Evolutionary conservation across 2,113 vertebrate genomes (phyloP), one percentile per base, ranked within the genome.

Genomic region (human): DNA sequence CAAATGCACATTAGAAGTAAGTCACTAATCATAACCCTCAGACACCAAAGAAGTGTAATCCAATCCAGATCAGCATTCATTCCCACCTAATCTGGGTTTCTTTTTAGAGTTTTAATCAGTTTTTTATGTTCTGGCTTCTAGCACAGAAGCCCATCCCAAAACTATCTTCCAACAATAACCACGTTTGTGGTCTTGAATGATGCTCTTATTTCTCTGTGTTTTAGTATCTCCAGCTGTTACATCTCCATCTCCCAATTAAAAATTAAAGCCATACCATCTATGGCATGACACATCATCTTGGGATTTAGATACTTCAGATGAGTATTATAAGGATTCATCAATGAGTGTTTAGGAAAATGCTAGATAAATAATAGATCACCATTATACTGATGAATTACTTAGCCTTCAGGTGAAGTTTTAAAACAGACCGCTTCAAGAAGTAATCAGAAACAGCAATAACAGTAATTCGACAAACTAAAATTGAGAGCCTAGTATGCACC

Each of bases 1-100:
- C 18, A 98, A 79, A 95, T 8, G 8, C 81, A 97, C 76, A 83
- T 30, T 13, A 97, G 90, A 97, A 93, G 96, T 78, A 97, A 94
- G 75, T 89, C 81, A 93, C 13, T 45, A 90, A 81, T 70, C 61
- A 89, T 18, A 78, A 70, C 66, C 57, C 73, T 94, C 68, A 96
- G 18, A 40, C 27, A 73, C n/a, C 61, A 81, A 70, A 98, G 70
- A 91, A 85, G 50, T 17, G 8, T 57, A 30, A 87, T 27, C 35
- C 14, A 48, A 17, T 50, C 48, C 78, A 78, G 40, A 12, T 27
- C 16, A 73, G 79, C 20, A 50, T 11, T 23, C 9, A 18, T 35
- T 59, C 72, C 64, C 73, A 61, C 43, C 43, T 55, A 84, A 85
- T 25, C 22, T 50, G 38, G 22, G 50, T 55, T 75, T 96, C 78